Percentiles rank a stretch among this genome's conserved stretches.
Conservation (phyloP, 2,797 vertebrate genomes). For the Sebastes melanostomus region DNA sequence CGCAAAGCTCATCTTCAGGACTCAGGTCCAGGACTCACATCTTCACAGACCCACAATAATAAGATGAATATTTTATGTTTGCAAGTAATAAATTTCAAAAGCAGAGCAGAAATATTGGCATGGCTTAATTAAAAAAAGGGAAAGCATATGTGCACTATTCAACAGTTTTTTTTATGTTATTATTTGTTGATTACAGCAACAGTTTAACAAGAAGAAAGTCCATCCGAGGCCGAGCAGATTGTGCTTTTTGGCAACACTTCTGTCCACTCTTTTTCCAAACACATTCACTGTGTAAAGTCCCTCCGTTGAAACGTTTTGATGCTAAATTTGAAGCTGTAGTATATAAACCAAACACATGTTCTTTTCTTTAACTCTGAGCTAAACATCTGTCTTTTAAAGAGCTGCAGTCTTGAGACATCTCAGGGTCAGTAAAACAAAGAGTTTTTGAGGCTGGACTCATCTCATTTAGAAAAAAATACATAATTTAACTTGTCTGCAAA, state of each 20-base stretch:
- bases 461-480: not conserved
- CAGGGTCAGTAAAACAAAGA: slow-evolving; percentile 13
- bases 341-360: slow-evolving; percentile 18
- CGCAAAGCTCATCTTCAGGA: not conserved
- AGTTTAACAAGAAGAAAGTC: not conserved
- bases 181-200: slow-evolving; percentile 16
- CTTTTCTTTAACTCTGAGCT: slow-evolving; percentile 11
- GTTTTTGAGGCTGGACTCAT: not conserved
- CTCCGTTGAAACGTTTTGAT: slow-evolving; percentile 4
- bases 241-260: slow-evolving; percentile 42
- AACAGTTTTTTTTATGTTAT: not conserved
- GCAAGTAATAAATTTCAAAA: slow-evolving; percentile 5
- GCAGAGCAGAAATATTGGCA: not conserved
- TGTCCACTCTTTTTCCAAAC: slow-evolving; percentile 12
- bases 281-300: not conserved
- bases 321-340: not conserved
- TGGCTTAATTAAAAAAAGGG: slow-evolving; percentile 3
- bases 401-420: not conserved
- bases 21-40: not conserved
- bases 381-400: slow-evolving; percentile 40
- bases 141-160: slow-evolving; percentile 11
- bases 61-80: slow-evolving; percentile 24
- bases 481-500: not conserved
- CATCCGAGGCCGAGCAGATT: not conserved
- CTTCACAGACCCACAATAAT: not conserved